Percentiles rank a stretch among this genome's conserved stretches.
Conservation (phyloP, 2,888 invertebrate genomes). For the Dilophus febrilis region DNA sequence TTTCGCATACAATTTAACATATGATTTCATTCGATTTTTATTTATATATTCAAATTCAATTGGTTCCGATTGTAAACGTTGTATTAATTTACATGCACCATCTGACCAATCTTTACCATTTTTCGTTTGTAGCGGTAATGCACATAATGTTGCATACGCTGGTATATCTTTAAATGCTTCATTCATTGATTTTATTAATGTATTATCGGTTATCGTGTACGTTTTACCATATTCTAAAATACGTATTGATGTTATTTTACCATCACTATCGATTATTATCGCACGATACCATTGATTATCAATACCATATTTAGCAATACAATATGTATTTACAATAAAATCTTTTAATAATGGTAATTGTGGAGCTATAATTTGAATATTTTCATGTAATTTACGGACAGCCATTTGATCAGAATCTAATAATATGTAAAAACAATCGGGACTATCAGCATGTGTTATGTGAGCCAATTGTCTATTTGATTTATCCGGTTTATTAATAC, state of each 20-base stretch:
- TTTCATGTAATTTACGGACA: conserved; percentile 42
- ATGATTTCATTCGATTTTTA: conserved; percentile 20
- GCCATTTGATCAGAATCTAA: conserved; percentile 36
- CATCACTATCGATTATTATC: conserved; percentile 60
- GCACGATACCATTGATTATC: conserved; percentile 89
- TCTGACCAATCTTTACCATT: conserved; percentile 48
- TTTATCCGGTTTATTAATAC: background rate
- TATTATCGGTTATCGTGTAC: conserved; percentile 48
- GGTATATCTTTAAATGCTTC: conserved; percentile 38
- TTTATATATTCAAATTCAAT: conserved; percentile 28
- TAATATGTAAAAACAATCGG: conserved; percentile 61
- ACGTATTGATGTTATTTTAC: conserved; percentile 56
- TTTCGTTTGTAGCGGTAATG: conserved; percentile 47
- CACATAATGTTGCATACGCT: conserved; percentile 42
- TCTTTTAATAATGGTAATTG: conserved; percentile 36
- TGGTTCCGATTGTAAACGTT: conserved; percentile 22
- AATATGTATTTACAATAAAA: conserved; percentile 42
- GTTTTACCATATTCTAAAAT: conserved; percentile 69
- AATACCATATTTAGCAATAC: conserved; percentile 62
- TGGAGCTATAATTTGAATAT: conserved; percentile 40
- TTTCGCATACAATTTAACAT: conserved; percentile 47
- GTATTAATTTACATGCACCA: conserved; percentile 41
- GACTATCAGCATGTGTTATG: conserved; percentile 56
- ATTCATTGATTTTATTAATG: conserved; percentile 42
- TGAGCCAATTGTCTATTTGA: conserved; percentile 30